Evolutionary conservation across 1,140 invertebrate species (phyloP).

Genomic region (Augochlora pura): DNA sequence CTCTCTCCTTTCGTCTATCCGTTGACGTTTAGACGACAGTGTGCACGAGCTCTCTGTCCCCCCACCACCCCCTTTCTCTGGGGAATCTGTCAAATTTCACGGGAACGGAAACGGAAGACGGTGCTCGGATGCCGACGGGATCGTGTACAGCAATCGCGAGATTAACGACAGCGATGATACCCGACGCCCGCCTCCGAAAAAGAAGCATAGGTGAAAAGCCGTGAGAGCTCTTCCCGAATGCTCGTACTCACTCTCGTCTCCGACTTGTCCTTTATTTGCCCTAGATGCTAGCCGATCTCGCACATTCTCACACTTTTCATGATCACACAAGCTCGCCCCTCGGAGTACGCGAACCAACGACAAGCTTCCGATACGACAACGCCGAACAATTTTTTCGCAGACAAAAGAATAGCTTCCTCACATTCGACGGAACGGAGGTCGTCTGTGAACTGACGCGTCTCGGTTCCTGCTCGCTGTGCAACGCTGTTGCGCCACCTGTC

Average conservation of each 20-base stretch:
- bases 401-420: conserved; percentile 31
- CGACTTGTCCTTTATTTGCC: neutral
- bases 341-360: conserved; percentile 10
- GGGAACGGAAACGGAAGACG: neutral
- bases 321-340: conserved; percentile 38
- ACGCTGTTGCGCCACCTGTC: conserved; percentile 26
- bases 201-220: conserved; percentile 15
- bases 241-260: conserved; percentile 48
- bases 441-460: conserved; percentile 58
- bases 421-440: conserved; percentile 55
- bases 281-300: conserved; percentile 57
- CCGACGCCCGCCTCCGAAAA: conserved; percentile 21
- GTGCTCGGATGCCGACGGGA: neutral
- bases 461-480: neutral
- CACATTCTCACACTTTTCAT: conserved; percentile 60
- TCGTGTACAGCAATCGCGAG: neutral
- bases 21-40: neutral
- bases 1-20: conserved; percentile 37
- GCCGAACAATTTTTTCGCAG: conserved; percentile 19
- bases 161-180: conserved; percentile 33
- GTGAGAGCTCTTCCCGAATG: conserved; percentile 3
- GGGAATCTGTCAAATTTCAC: neutral
- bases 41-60: neutral
- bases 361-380: conserved; percentile 9
- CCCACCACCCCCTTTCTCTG: too few species aligned